These are phyloP conservation scores for Rotaria sp. DNA, from an alignment of 2,888 invertebrate species.

Conservation along the genomic window DNA sequence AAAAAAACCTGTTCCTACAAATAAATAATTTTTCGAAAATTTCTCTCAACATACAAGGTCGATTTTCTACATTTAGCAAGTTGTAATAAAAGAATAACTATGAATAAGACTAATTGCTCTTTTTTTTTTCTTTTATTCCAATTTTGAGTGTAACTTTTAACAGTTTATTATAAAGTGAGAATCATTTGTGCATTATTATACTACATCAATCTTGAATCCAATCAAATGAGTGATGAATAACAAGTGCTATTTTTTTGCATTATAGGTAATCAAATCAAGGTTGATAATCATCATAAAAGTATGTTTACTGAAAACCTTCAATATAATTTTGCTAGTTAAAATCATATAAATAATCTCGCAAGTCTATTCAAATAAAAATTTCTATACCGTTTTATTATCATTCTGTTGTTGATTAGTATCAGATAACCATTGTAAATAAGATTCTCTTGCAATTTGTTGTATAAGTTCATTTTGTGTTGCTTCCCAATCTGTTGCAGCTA, in stretches of 20 bases:
- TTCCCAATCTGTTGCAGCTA: constrained; percentile 81
- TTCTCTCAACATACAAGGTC: no score
- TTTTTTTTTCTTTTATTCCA: no score
- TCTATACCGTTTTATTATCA: constrained; percentile 2
- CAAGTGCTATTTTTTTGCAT: background rate
- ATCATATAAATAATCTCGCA: background rate
- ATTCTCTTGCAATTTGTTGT: constrained; percentile 76
- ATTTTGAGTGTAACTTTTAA: no score
- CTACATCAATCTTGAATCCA: background rate
- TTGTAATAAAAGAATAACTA: no score
- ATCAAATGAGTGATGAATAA: no score
- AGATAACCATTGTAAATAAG: constrained; percentile 71
- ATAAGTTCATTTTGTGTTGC: constrained; percentile 81
- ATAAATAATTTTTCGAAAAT: no score
- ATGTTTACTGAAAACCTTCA: no score
- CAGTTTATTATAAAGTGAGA: background rate
- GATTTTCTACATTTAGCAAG: no score
- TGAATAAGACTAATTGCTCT: no score
- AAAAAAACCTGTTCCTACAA: no score
- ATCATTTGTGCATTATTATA: background rate
- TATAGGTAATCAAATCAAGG: background rate
- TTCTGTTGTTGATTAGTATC: constrained; percentile 59
- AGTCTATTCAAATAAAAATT: background rate
- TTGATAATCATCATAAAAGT: background rate
- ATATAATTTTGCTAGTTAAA: no score